phyloP scores from a whole-genome alignment of 2,113 vertebrate species.

The Gila orcuttii region DNA sequence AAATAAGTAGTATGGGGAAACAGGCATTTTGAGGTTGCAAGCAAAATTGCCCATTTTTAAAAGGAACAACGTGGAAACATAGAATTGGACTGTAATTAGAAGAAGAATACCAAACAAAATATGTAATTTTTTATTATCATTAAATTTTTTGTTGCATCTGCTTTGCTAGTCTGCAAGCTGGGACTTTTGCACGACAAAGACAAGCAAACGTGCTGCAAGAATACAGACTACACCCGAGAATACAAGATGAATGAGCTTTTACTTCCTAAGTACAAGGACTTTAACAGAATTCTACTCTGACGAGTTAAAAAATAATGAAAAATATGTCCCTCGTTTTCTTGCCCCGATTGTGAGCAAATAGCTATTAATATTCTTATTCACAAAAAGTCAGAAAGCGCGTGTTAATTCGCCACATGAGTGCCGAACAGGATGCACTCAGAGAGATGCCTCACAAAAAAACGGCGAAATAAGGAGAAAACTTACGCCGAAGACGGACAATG shows the following conservation, averaged over 20 bases:
- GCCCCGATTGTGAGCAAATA: neutral
- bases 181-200: neutral
- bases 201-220: neutral
- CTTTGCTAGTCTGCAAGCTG: neutral
- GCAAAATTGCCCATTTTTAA: neutral
- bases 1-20: neutral
- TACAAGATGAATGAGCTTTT: constrained; percentile 14
- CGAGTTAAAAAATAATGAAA: neutral
- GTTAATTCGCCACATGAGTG: neutral
- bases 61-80: neutral
- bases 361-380: constrained; percentile 21
- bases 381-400: neutral
- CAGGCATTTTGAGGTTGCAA: neutral
- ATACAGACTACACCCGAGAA: neutral
- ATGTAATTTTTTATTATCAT: neutral
- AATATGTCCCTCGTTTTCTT: constrained; percentile 4
- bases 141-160: neutral
- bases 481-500: constrained; percentile 53
- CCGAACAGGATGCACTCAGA: constrained; percentile 20
- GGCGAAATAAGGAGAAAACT: constrained; percentile 33
- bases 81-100: neutral
- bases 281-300: neutral
- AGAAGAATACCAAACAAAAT: neutral
- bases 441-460: constrained; percentile 14
- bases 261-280: neutral